Conservation (phyloP, 1,140 invertebrate species). For the Bicyclus anynana region DNA sequence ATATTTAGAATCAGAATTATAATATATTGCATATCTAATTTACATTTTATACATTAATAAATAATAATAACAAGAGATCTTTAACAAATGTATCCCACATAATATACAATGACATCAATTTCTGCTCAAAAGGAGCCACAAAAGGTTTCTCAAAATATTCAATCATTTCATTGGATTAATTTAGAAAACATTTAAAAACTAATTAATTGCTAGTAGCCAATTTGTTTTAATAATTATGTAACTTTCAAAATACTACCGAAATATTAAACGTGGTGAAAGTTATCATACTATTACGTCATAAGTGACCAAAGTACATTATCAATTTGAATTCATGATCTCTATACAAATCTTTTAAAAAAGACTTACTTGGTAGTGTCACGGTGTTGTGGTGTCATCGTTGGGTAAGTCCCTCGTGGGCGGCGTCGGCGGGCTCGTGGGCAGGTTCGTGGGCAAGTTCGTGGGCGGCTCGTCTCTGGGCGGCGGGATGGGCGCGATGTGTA, state of each 20-base stretch:
- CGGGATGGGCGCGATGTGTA: slow-evolving; percentile 29
- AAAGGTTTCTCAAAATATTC: slow-evolving; percentile 30
- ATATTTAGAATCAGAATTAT: not conserved
- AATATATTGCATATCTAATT: not conserved
- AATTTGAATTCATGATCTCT: no score
- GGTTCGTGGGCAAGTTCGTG: not conserved
- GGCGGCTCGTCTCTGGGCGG: slow-evolving; percentile 12
- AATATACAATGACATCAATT: slow-evolving; percentile 5
- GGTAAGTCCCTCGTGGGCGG: slow-evolving; percentile 11
- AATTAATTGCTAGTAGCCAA: no score
- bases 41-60: not conserved
- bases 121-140: slow-evolving; percentile 24
- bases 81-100: slow-evolving; percentile 1
- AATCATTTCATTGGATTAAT: slow-evolving; percentile 13
- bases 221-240: no score
- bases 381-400: slow-evolving; percentile 1
- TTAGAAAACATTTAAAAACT: no score
- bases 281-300: no score
- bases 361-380: slow-evolving; percentile 3
- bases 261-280: no score
- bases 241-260: no score
- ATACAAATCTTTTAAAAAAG: not conserved
- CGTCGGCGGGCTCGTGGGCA: slow-evolving; percentile 3
- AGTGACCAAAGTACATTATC: no score
- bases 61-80: not conserved